phyloP scores from a whole-genome alignment of 2,888 invertebrate genomes.

The Mylabris sibirica region DNA sequence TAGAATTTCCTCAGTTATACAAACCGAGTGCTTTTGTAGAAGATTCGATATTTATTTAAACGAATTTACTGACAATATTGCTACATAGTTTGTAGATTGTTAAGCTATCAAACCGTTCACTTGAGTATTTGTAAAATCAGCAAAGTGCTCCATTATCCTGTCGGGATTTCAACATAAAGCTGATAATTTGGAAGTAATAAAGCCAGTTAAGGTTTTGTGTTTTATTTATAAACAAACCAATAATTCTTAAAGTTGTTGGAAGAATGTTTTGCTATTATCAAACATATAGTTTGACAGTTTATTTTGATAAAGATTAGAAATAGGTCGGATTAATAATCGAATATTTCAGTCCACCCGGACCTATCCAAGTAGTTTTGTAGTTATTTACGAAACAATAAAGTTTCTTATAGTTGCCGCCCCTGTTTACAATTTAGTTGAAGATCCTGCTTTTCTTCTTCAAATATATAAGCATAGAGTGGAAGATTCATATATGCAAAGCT shows the following conservation, averaged over 20 bases:
- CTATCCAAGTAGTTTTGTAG: not conserved
- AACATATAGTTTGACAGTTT: not conserved
- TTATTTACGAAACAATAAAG: constrained; percentile 12
- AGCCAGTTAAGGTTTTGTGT: not conserved
- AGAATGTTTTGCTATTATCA: not conserved
- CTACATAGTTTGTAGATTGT: not conserved
- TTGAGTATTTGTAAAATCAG: constrained; percentile 7
- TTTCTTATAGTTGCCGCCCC: not conserved
- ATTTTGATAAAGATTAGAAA: not conserved
- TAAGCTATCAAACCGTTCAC: not conserved
- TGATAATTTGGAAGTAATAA: not conserved
- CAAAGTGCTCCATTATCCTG: not conserved
- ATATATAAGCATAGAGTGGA: not conserved
- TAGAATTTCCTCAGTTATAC: not conserved
- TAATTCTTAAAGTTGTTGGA: not conserved
- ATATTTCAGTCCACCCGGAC: not conserved
- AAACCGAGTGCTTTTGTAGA: not conserved
- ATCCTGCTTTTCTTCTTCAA: not conserved
- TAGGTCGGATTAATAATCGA: not conserved
- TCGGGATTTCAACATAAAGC: not conserved
- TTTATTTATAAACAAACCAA: constrained; percentile 5
- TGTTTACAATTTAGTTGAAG: not conserved
- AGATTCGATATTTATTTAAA: not conserved
- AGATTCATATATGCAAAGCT: not conserved
- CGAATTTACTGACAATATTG: not conserved